Evolutionary conservation across 2,113 vertebrate genomes (phyloP), one percentile per base, ranked within the genome.

Genomic region (Chaenocephalus aceratus): DNA sequence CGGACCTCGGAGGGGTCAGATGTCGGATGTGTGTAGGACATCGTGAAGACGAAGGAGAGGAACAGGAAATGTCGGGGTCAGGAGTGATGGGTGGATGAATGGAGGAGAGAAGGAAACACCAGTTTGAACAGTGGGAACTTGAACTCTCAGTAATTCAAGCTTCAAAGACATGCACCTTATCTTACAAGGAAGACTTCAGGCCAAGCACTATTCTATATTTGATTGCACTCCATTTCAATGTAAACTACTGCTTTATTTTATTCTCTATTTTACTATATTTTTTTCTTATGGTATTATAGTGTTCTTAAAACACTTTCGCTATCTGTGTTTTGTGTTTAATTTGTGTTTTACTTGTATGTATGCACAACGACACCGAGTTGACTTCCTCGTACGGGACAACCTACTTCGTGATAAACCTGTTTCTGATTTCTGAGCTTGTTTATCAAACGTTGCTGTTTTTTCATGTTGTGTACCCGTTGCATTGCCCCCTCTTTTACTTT

Each of bases 1-100:
- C 68, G 45, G 53, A 78, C 56, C 81, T 77, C 6, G 5, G 5
- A 34, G 46, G 72, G 88, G 86, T 89, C 85, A 89, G 53, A 88
- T 88, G 86, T 91, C 66, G 46, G 69, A 81, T 64, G 72, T 79
- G 87, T 91, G 87, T 91, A 57, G 90, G 86, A 84, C 18, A 65
- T 53, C 30, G 58, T 68, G 54, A 79, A 83, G 79, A 79, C 73
- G 72, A 30, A 62, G 58, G 74, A 89, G 82, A 86, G 84, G 85
- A 92, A 90, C 83, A 93, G 93, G 90, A 93, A 90, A 86, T 89
- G 84, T 59, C 6, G 46, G 83, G 84, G 81, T 90, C 88, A 77
- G 64, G 48, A 66, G 21, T 62, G 72, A 71, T 30, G 80, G 66
- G 60, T 48, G 83, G 60, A 81, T 83, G 79, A 75, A 81, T 66